These are phyloP conservation scores for Ptilorrhoa leucosticta DNA, from an alignment of 2,113 vertebrate genomes.

Conservation along the genomic window DNA sequence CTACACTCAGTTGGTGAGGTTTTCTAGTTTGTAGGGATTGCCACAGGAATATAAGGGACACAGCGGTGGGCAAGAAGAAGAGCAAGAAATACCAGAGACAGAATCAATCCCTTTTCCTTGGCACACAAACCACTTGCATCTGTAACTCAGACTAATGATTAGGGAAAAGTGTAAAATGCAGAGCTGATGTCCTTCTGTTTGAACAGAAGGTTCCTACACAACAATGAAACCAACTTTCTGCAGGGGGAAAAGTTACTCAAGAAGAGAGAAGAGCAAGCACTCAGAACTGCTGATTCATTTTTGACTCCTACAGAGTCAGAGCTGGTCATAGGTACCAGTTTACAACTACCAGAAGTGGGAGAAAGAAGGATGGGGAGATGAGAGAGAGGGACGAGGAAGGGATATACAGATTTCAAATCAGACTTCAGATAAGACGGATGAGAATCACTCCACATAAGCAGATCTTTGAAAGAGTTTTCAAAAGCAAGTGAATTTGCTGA, in stretches of 20 bases:
- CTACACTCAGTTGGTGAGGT: background rate
- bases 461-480: background rate
- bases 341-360: background rate
- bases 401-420: background rate
- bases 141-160: background rate
- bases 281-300: background rate
- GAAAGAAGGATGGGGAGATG: background rate
- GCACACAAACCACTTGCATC: background rate
- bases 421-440: background rate
- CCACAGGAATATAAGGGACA: background rate
- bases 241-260: background rate
- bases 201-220: conserved; percentile 3
- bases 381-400: background rate
- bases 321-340: background rate
- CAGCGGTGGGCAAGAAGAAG: background rate
- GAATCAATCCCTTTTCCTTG: background rate
- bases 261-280: background rate
- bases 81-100: background rate
- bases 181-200: background rate
- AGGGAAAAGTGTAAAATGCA: background rate
- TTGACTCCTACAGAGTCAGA: background rate
- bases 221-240: conserved; percentile 18
- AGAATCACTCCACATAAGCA: background rate
- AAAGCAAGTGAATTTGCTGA: background rate
- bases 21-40: background rate